These are phyloP conservation scores for Panurus biarmicus DNA, from an alignment of 2,113 vertebrate species.

Conservation along the genomic window DNA sequence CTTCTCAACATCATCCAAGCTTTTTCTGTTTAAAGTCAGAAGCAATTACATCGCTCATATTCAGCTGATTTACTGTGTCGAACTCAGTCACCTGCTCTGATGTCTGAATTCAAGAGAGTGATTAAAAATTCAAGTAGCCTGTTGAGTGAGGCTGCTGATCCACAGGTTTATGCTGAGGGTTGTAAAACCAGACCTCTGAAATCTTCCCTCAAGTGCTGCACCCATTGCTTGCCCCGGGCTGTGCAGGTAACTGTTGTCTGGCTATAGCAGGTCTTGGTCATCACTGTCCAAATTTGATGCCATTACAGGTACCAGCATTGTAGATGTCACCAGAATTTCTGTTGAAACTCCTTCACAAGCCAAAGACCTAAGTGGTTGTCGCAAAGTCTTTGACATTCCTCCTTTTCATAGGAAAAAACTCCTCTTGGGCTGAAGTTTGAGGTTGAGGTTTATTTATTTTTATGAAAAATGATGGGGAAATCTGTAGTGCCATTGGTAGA, in stretches of 20 bases:
- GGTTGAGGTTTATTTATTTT: neutral
- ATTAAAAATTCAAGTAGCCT: neutral
- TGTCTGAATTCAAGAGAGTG: neutral
- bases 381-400: neutral
- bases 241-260: neutral
- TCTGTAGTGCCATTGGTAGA: neutral
- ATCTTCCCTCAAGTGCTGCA: neutral
- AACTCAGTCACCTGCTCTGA: neutral
- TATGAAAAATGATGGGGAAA: neutral
- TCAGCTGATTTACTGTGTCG: conserved; percentile 17
- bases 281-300: neutral
- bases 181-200: neutral
- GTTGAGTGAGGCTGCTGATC: neutral
- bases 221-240: neutral
- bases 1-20: neutral
- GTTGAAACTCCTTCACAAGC: neutral
- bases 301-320: neutral
- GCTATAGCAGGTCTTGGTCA: neutral
- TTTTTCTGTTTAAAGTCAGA: neutral
- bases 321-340: neutral
- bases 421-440: neutral
- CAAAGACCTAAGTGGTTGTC: neutral
- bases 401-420: neutral
- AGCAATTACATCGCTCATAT: neutral
- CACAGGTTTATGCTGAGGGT: neutral